Evolutionary conservation across 2,888 invertebrate genomes (phyloP).

Genomic region (Antheraea assamensis): DNA sequence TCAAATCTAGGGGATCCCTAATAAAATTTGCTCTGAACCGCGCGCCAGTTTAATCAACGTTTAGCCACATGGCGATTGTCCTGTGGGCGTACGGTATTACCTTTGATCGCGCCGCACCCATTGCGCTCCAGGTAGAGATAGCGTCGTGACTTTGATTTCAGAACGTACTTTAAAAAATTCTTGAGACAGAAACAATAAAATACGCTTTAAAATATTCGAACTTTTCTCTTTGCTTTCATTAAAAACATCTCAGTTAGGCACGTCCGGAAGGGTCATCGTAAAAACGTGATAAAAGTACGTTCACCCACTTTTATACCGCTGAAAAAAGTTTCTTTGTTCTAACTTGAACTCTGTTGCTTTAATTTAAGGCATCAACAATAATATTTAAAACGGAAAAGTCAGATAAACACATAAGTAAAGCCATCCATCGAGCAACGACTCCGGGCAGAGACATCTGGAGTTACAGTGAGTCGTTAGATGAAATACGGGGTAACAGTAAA

Average conservation of each 20-base stretch:
- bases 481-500: slow-evolving; percentile 5
- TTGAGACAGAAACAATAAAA: background rate
- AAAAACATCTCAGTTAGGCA: slow-evolving; percentile 38
- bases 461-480: slow-evolving; percentile 31
- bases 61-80: no score
- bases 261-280: slow-evolving; percentile 36
- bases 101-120: no score
- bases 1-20: no score
- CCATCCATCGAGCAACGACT: slow-evolving; percentile 29
- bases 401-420: slow-evolving; percentile 34
- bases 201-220: slow-evolving; percentile 11
- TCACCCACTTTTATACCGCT: slow-evolving; percentile 5
- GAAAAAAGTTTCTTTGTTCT: background rate
- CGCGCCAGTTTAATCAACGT: no score
- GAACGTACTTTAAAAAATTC: background rate
- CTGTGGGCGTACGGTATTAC: no score
- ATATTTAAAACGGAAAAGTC: background rate
- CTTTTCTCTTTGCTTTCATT: slow-evolving; percentile 33
- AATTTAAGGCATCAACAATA: background rate
- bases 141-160: background rate
- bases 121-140: no score
- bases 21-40: no score
- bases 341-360: slow-evolving; percentile 8
- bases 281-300: slow-evolving; percentile 40
- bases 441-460: slow-evolving; percentile 27